These are phyloP conservation scores for Harpagoxenus sublaevis DNA, from an alignment of 2,888 invertebrate genomes.

Conservation along the genomic window DNA sequence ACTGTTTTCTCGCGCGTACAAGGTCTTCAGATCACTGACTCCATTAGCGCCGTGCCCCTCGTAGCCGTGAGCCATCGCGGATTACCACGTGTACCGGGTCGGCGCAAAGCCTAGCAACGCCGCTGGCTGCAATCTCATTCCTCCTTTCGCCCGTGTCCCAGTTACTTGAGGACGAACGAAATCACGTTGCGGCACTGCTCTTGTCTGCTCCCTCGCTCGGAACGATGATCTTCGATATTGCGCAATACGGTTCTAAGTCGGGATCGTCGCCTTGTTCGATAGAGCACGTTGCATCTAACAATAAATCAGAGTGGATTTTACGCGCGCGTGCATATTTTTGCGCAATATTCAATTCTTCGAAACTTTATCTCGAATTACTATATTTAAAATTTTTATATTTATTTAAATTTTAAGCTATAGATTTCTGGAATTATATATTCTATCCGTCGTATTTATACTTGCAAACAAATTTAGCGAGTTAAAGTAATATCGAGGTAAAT, in stretches of 20 bases:
- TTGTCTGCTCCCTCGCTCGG: not conserved
- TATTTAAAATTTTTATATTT: not conserved
- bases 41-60: slow-evolving; percentile 30
- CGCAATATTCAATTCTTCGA: not conserved
- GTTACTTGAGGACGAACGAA: slow-evolving; percentile 15
- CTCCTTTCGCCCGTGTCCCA: slow-evolving; percentile 16
- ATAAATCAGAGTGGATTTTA: not conserved
- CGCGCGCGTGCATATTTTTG: not conserved
- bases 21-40: slow-evolving; percentile 70
- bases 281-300: not conserved
- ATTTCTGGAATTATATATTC: not conserved
- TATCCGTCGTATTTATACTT: not conserved
- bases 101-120: not conserved
- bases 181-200: not conserved
- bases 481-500: not conserved
- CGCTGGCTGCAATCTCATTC: not conserved
- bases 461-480: not conserved
- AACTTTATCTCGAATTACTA: not conserved
- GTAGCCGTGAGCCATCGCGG: not conserved
- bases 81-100: not conserved
- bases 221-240: slow-evolving; percentile 5
- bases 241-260: not conserved
- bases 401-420: not conserved
- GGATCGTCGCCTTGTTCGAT: not conserved
- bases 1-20: slow-evolving; percentile 57